Base-by-base conservation (phyloP, 2,888 invertebrate genomes). In the Strigamia maritima region DNA sequence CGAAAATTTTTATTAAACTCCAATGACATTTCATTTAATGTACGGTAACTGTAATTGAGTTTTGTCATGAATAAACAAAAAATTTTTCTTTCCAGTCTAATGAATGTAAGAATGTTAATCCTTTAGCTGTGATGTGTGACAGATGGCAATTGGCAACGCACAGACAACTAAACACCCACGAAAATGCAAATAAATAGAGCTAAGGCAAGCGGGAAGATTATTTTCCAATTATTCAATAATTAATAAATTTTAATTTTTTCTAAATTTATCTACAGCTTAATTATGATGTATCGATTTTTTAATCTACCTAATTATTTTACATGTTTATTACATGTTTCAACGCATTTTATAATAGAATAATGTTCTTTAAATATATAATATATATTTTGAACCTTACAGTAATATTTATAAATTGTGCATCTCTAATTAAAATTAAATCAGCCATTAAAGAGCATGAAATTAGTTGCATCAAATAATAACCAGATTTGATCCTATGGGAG, bases 101-200 rank as follows among this genome's bases (percentile, higher is more conserved):
- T 54, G 54, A 54, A 54, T 54, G 54, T 54, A n/a, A 54, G 54
- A 54, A 54, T 54, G 54, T 54, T 54, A 54, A 54, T 54, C 54
- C 54, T 54, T 54, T 54, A 54, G 54, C 54, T 54, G 19, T 54
- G 54, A 54, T 54, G 54, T 54, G 54, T 54, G 54, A 54, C 54
- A 54, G 54, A 54, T 54, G 54, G 54, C 54, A 54, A 16, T n/a
- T 54, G 54, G 54, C 22, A 54, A 16, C 19, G 54, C 54, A 54
- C 19, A 54, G 22, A 54, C 22, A 54, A 54, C 19, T 54, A 54
- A 54, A 54, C 54, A 19, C 54, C 54, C n/a, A 54, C 19, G 54
- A 54, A 54, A 54, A 54, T 54, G 54, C 22, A 22, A 54, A 54
- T 54, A 54, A 54, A 54, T 54, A 54, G 54, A 54, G 54, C 54